Conservation (phyloP, 1,140 invertebrate genomes). For the Ceratoteleas bidentatus region DNA sequence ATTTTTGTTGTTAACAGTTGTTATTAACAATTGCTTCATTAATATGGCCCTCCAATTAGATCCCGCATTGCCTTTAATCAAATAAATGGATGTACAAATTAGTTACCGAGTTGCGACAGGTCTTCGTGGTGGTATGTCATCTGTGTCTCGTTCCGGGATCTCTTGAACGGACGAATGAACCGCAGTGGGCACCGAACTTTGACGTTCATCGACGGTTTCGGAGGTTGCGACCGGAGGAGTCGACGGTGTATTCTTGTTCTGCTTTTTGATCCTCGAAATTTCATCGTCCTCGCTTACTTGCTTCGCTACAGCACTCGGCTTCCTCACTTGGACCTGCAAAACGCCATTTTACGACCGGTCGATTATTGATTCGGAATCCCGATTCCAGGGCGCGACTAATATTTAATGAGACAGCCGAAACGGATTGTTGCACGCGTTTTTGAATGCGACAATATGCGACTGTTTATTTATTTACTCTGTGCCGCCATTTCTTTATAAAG, state of each 20-base stretch:
- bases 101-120: slow-evolving; percentile 73
- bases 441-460: no score
- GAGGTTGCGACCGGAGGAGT: slow-evolving; percentile 70
- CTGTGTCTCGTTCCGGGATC: slow-evolving; percentile 72
- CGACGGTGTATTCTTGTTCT: slow-evolving; percentile 88
- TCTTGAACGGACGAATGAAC: slow-evolving; percentile 68
- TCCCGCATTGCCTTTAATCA: no score
- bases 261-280: slow-evolving; percentile 92
- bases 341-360: no score
- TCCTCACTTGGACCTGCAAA: slow-evolving; percentile 74
- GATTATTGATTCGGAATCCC: no score
- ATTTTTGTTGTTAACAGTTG: no score
- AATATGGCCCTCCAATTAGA: background rate
- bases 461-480: background rate
- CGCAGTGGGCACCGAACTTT: slow-evolving; percentile 70
- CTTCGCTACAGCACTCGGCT: slow-evolving; percentile 82
- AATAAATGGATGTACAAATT: slow-evolving; percentile 1
- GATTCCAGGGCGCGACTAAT: background rate
- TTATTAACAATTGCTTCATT: background rate
- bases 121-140: slow-evolving; percentile 73
- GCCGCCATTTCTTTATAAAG: background rate
- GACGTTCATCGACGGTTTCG: slow-evolving; percentile 83
- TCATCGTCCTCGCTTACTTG: slow-evolving; percentile 95
- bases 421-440: no score
- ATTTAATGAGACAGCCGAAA: no score